These are phyloP conservation scores for Pelagia noctiluca DNA, from an alignment of 30 jellyfish, hydroid and myxozoan species.

Conservation along the genomic window DNA sequence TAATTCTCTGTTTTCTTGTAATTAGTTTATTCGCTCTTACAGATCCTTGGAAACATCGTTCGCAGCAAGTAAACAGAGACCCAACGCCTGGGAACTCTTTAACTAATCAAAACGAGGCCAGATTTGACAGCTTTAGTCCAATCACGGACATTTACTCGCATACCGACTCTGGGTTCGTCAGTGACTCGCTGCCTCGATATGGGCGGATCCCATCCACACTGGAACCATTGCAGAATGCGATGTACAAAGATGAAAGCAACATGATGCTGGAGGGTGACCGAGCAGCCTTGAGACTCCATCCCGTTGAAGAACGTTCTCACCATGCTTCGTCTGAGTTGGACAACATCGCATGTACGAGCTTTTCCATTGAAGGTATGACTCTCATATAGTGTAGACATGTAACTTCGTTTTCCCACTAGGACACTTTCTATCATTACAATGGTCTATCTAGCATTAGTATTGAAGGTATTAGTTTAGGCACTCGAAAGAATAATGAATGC, in stretches of 20 bases:
- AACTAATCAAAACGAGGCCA: slow-evolving; percentile 27
- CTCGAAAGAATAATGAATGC: too few species aligned
- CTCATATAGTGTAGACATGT: background rate
- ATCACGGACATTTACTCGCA: slow-evolving; percentile 20
- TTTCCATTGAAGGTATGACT: background rate
- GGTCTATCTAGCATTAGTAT: too few species aligned
- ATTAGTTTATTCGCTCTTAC: too few species aligned
- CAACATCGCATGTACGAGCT: background rate
- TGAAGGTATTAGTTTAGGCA: too few species aligned
- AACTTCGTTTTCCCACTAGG: background rate
- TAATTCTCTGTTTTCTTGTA: background rate
- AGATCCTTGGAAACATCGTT: slow-evolving; percentile 76
- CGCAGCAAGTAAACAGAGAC: slow-evolving; percentile 45
- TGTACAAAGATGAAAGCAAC: background rate
- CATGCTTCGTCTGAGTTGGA: background rate
- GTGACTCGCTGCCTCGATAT: slow-evolving; percentile 18
- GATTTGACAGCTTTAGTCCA: background rate
- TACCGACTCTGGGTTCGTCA: slow-evolving; percentile 35
- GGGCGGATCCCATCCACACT: slow-evolving; percentile 25
- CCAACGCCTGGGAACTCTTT: slow-evolving; percentile 58
- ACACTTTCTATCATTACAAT: too few species aligned
- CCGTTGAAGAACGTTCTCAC: background rate
- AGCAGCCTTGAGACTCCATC: background rate
- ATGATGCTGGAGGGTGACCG: background rate
- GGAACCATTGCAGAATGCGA: slow-evolving; percentile 34